These are phyloP conservation scores for Latheticus oryzae DNA, from an alignment of 2,888 invertebrate genomes.

Conservation along the genomic window DNA sequence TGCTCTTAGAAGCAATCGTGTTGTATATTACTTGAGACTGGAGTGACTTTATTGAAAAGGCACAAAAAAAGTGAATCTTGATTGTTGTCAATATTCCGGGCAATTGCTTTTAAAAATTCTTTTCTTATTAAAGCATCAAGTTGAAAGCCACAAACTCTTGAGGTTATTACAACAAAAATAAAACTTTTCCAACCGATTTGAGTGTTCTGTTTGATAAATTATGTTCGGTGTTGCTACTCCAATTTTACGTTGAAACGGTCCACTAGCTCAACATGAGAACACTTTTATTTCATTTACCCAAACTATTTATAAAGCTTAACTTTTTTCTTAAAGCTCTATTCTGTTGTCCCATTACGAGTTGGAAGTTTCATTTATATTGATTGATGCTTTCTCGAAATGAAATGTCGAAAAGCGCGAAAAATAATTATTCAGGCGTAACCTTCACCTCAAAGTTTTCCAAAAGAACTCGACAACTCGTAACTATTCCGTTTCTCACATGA, in stretches of 20 bases:
- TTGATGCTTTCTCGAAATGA: conserved; percentile 20
- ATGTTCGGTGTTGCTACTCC: conserved; percentile 10
- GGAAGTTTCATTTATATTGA: conserved; percentile 9
- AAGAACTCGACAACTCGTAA: conserved; percentile 9
- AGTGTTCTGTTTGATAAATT: conserved; percentile 28
- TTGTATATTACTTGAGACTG: too few relatives aligned
- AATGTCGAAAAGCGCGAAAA: conserved; percentile 1
- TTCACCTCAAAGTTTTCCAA: not conserved
- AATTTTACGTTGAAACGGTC: conserved; percentile 21
- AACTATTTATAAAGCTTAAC: conserved; percentile 36
- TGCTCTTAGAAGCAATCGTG: too few relatives aligned
- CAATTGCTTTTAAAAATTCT: too few relatives aligned
- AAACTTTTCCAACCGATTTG: conserved; percentile 22
- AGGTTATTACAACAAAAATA: conserved; percentile 15
- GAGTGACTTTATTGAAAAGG: too few relatives aligned
- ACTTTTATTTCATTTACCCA: conserved; percentile 35
- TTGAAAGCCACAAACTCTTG: conserved; percentile 12
- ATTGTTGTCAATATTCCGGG: too few relatives aligned
- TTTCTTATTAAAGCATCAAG: conserved; percentile 13
- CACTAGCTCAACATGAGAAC: conserved; percentile 30
- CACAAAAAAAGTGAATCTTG: too few relatives aligned
- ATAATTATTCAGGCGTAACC: conserved; percentile 10
- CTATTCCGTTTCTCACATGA: conserved; percentile 14
- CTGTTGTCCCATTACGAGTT: conserved; percentile 9
- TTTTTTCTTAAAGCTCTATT: conserved; percentile 4